Evolutionary conservation across 2,797 vertebrate species (phyloP).

Genomic region (Pogoniulus pusillus): DNA sequence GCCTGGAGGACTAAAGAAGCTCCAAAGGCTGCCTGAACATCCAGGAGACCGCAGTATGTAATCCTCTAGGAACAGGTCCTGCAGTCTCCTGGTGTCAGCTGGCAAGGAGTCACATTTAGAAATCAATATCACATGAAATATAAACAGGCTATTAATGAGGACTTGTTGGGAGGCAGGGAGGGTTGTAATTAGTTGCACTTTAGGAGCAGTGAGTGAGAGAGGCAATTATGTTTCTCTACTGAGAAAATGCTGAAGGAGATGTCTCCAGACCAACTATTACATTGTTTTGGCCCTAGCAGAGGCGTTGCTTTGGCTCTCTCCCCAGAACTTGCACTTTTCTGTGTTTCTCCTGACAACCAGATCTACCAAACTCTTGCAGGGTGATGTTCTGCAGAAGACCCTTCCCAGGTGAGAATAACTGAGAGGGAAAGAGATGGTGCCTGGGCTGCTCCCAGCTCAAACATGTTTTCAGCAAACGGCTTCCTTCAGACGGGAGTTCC

Average conservation of each 20-base stretch:
- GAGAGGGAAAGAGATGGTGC: neutral
- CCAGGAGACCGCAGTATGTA: neutral
- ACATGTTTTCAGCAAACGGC: neutral
- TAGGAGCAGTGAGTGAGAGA: neutral
- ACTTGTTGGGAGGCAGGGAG: conserved; percentile 31
- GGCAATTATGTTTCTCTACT: neutral
- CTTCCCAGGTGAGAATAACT: neutral
- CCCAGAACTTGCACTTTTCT: neutral
- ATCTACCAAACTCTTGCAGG: neutral
- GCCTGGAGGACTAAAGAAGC: neutral
- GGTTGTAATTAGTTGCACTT: conserved; percentile 34
- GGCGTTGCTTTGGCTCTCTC: neutral
- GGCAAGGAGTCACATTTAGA: neutral
- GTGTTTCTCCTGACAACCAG: neutral
- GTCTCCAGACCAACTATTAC: neutral
- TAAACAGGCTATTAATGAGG: conserved; percentile 31
- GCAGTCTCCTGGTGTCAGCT: neutral
- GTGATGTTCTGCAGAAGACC: neutral
- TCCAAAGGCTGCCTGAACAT: neutral
- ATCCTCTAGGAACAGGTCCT: neutral
- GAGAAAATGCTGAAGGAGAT: conserved; percentile 8
- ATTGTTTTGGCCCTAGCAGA: neutral
- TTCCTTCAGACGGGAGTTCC: neutral
- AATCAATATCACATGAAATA: conserved; percentile 42
- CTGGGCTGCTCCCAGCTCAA: neutral